Evolutionary conservation across 2,888 invertebrate species (phyloP).

Genomic region (Spilosoma lubricipeda): DNA sequence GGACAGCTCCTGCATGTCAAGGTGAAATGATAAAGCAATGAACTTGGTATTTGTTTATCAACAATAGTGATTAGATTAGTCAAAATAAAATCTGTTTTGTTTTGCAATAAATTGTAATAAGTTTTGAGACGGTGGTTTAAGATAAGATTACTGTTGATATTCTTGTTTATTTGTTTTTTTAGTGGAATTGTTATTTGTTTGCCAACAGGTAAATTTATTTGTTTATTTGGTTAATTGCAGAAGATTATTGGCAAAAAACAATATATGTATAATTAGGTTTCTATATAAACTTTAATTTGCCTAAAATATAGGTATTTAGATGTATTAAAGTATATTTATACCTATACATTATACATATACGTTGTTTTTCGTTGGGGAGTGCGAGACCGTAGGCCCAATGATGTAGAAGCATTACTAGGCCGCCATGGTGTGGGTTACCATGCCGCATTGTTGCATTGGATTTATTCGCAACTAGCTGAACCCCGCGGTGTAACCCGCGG

Average conservation of each 20-base stretch:
- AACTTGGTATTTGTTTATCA: slow-evolving; percentile 49
- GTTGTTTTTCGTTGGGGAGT: too few species aligned
- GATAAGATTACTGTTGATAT: slow-evolving; percentile 39
- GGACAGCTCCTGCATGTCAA: slow-evolving; percentile 23
- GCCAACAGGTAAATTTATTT: background rate
- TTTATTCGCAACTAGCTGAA: too few species aligned
- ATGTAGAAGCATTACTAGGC: too few species aligned
- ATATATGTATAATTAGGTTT: too few species aligned
- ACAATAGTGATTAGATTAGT: slow-evolving; percentile 41
- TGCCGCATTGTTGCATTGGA: too few species aligned
- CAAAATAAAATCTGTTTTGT: slow-evolving; percentile 35
- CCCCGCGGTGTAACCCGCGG: too few species aligned
- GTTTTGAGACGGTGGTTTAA: slow-evolving; percentile 22
- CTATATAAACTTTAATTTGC: too few species aligned
- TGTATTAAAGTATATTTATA: too few species aligned
- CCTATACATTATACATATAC: too few species aligned
- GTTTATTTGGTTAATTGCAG: background rate
- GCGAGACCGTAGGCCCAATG: too few species aligned
- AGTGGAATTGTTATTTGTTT: slow-evolving; percentile 15
- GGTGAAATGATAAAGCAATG: slow-evolving; percentile 45
- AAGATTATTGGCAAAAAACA: background rate
- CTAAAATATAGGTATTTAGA: too few species aligned
- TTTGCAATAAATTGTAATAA: slow-evolving; percentile 18
- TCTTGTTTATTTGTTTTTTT: slow-evolving; percentile 24
- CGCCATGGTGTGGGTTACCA: too few species aligned